A percentile compares a stretch with the other conserved stretches of the same genome.
These are phyloP conservation scores for Pandemis cinnamomeana DNA, from an alignment of 2,888 invertebrate species.

Conservation along the genomic window DNA sequence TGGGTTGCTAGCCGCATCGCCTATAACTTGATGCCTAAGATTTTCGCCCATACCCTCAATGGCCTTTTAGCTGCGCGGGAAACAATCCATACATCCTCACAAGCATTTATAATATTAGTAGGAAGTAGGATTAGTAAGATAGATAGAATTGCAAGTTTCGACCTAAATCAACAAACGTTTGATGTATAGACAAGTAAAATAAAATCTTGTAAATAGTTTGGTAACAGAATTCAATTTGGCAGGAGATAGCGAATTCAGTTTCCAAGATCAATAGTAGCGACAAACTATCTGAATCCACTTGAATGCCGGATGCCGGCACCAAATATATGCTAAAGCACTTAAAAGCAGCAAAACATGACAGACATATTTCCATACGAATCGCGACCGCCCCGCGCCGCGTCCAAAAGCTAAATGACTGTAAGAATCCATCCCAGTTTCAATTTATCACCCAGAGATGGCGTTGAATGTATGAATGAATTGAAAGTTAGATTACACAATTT, in stretches of 20 bases:
- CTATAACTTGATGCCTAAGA: no score
- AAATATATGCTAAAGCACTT: slow-evolving; percentile 44
- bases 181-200: no score
- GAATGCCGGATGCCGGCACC: background rate
- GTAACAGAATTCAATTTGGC: background rate
- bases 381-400: slow-evolving; percentile 49
- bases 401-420: slow-evolving; percentile 72
- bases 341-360: slow-evolving; percentile 48
- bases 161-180: no score
- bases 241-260: slow-evolving; percentile 10
- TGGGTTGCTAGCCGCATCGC: no score
- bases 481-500: slow-evolving; percentile 85
- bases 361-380: slow-evolving; percentile 62
- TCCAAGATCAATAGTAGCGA: slow-evolving; percentile 17
- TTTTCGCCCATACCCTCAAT: no score
- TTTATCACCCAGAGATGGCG: slow-evolving; percentile 83
- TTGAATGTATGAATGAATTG: slow-evolving; percentile 84
- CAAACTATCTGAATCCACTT: slow-evolving; percentile 13
- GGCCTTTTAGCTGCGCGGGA: no score
- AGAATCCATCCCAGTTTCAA: slow-evolving; percentile 80
- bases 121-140: no score
- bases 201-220: background rate
- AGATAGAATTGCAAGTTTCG: no score
- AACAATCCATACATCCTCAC: no score
- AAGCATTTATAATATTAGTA: no score